Base-by-base conservation (phyloP, 2,113 vertebrate genomes). In the Blennius ocellaris region DNA sequence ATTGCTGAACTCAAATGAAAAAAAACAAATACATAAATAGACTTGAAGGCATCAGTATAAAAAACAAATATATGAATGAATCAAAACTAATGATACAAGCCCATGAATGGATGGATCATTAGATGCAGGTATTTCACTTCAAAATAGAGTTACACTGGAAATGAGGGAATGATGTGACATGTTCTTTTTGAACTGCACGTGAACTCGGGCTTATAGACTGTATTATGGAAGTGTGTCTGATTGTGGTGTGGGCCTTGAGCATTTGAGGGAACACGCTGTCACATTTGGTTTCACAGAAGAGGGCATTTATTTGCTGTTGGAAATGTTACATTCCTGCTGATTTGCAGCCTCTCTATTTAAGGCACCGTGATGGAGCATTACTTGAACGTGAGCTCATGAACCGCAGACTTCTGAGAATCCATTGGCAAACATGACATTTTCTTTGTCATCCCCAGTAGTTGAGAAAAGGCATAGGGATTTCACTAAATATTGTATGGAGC, bases 271-370 rank as follows among this genome's bases (percentile, higher is more conserved):
- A 37, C 11, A 30, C 60, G 51, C 73, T 78, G 71, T 76, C 64
- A 73, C 52, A 56, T 73, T 62, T 47, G 14, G 8, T 84, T 75
- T 74, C 47, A 71, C 57, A 52, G 30, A 2, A 10, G 47, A 39
- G 1, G 47, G 16, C 53, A 15, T 65, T 50, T 53, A 47, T 54
- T 17, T 41, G 36, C 41, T 72, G 38, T 73, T 70, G 11, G 11
- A 69, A 77, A 57, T 53, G 43, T 60, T 69, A 16, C 47, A 39
- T 63, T 70, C 40, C 38, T 60, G 41, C 53, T 64, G 55, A 78
- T 69, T 65, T 76, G 57, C 68, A 76, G 48, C 62, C 69, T 57
- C n/a, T 78, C 66, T 72, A 52, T 56, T 67, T 69, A 80, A 83
- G 75, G 61, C 63, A 55, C 55, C 63, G 51, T 80, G 74, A 76